Evolutionary conservation across 2,797 vertebrate genomes (phyloP).

Genomic region (Tapera naevia): DNA sequence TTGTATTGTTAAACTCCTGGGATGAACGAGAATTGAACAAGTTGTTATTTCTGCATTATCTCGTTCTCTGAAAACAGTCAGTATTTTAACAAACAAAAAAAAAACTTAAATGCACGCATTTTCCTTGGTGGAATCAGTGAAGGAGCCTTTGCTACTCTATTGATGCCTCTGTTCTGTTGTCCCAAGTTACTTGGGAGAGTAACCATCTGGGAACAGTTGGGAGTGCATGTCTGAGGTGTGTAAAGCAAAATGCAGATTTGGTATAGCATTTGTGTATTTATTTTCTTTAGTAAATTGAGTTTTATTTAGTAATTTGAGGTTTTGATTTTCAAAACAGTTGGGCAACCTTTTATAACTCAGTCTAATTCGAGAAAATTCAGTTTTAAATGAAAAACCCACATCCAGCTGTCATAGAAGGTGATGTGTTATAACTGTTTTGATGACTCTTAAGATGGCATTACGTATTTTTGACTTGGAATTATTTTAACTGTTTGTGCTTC

Average conservation of each 20-base stretch:
- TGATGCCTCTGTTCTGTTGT: conserved; percentile 63
- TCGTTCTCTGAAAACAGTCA: conserved; percentile 58
- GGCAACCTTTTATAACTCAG: conserved; percentile 61
- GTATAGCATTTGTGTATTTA: conserved; percentile 59
- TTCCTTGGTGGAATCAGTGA: conserved; percentile 64
- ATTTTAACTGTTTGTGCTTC: conserved; percentile 69
- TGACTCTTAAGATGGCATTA: conserved; percentile 67
- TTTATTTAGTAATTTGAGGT: conserved; percentile 59
- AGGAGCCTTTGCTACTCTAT: conserved; percentile 59
- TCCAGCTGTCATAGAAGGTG: conserved; percentile 61
- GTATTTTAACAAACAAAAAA: conserved; percentile 10
- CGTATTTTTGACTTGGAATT: conserved; percentile 66
- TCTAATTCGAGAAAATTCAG: conserved; percentile 49
- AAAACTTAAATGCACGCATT: conserved; percentile 58
- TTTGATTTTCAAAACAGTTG: conserved; percentile 45
- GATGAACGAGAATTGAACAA: conserved; percentile 63
- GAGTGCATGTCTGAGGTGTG: conserved; percentile 58
- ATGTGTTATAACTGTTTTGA: conserved; percentile 68
- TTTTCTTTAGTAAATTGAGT: conserved; percentile 31
- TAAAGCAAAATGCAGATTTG: conserved; percentile 61
- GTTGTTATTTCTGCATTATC: conserved; percentile 49
- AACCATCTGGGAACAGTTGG: conserved; percentile 49
- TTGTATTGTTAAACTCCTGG: conserved; percentile 70
- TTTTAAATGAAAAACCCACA: conserved; percentile 47
- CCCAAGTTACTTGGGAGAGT: conserved; percentile 63